Evolutionary conservation across 2,113 vertebrate genomes (phyloP), one percentile per base, ranked within the genome.

Genomic region (Poicephalus gulielmi): DNA sequence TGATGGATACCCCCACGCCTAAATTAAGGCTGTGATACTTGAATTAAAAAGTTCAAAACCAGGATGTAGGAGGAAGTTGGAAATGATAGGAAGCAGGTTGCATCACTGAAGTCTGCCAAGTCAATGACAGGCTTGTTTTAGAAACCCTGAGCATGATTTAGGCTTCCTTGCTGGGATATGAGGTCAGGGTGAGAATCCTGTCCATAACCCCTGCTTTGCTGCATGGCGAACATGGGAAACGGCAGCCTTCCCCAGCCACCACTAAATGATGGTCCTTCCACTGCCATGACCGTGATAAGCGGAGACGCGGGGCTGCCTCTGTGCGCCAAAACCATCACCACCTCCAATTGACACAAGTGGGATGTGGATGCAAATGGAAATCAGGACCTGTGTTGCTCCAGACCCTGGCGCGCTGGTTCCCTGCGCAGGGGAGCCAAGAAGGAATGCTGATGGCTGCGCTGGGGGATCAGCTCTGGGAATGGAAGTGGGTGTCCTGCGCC

Each of bases 381-480:
- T 44, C 33, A 8, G 22, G 30, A n/a, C 3, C 41, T 2, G 1
- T 3, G 17, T 15, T 44, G 50, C 43, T 49, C 64, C 46, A 17
- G 57, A 49, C 28, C 27, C 43, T 11, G 11, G 53, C 33, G 24
- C 1, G 12, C 7, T 0, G 0, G 17, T 31, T 55, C 9, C n/a
- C 55, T 25, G 37, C 0, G 0, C 68, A 9, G 37, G 49, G 24
- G 30, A 67, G 73, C 17, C 11, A 15, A 68, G 25, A 24, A 3
- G 7, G 37, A 86, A 10, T 13, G 30, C 20, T 47, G 69, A 3
- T 1, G 28, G 17, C 31, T 69, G 66, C 2, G 70, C 2, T 0
- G 13, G 14, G 55, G 6, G 1, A 37, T 24, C n/a, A 33, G 19
- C 6, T n/a, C 64, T 44, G 46, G 33, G 16, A 33, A 3, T 30